Evolutionary conservation across 2,113 vertebrate species (phyloP), one percentile per base, ranked within the genome.

Genomic region (Clinocottus analis): DNA sequence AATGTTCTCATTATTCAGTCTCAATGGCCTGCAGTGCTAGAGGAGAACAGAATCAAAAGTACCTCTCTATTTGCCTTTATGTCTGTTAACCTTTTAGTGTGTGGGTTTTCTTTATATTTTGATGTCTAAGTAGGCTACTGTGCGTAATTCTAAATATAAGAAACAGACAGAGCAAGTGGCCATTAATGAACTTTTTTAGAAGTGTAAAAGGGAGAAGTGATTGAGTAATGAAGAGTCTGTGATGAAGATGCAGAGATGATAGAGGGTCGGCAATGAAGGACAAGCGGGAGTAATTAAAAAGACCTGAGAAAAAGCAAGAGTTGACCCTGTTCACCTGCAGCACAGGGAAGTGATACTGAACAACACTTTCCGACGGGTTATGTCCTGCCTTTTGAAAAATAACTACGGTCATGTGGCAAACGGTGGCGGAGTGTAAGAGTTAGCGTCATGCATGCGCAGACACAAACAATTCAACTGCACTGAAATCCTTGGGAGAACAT

Each of bases 1-100:
- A 90, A 72, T 88, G 78, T 84, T 90, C 85, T 91, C 85, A 88
- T 90, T 90, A 87, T 85, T 90, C 81, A 69, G 70, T 77, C 69
- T 82, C 62, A 27, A 55, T 53, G 23, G 76, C 75, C 72, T 82
- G 79, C 75, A 77, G 55, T 21, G 75, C 89, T 86, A 7, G 51
- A 77, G 79, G 64, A 71, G 65, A 76, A 72, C 41, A 62, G 68
- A 58, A 63, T 80, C 33, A 66, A 66, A 73, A 85, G 64, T 59
- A 64, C 29, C 61, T 80, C 25, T 27, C 76, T 73, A 2, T 72
- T 64, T 76, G 39, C 51, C 64, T 84, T 55, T 56, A 45, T 73
- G 21, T 69, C 14, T 60, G 31, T 49, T 41, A 51, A 65, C 33
- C 51, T 58, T 68, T 84, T 23, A 70, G 47, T 21, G 51, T 79